A percentile compares a stretch with the other conserved stretches of the same genome.
phyloP scores from a whole-genome alignment of 2,888 invertebrate species.

The Cryptosula pallasiana region DNA sequence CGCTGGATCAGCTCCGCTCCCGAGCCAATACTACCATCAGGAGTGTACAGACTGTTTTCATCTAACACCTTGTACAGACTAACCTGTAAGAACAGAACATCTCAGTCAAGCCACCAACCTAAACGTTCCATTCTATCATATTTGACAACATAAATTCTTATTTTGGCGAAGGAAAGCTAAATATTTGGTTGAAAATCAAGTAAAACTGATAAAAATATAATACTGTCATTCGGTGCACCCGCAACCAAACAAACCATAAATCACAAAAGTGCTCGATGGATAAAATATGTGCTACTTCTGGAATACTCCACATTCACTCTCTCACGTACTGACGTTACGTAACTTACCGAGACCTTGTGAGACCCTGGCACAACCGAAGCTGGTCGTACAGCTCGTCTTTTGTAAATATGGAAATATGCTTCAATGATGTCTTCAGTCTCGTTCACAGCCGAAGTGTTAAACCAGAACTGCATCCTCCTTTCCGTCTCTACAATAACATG shows the following conservation, averaged over 20 bases:
- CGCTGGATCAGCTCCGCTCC: constrained; percentile 10
- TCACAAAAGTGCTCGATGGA: too few relatives aligned
- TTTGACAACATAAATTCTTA: too few relatives aligned
- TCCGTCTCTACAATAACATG: constrained; percentile 14
- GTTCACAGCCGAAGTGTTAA: constrained; percentile 3
- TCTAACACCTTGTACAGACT: constrained; percentile 17
- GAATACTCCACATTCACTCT: too few relatives aligned
- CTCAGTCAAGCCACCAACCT: too few relatives aligned
- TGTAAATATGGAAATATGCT: constrained; percentile 24
- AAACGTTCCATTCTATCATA: too few relatives aligned
- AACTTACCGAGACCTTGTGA: constrained; percentile 4
- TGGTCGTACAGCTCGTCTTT: constrained; percentile 17
- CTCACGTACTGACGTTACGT: too few relatives aligned
- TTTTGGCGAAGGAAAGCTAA: too few relatives aligned
- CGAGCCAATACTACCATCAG: not conserved
- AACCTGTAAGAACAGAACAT: constrained; percentile 7
- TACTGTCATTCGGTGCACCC: too few relatives aligned
- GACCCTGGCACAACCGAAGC: not conserved
- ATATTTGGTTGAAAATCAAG: too few relatives aligned
- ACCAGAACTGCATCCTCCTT: constrained; percentile 24
- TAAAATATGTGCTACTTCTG: too few relatives aligned
- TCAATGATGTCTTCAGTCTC: constrained; percentile 22
- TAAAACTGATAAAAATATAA: too few relatives aligned
- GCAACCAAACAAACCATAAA: too few relatives aligned
- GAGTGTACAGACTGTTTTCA: constrained; percentile 2